These are phyloP conservation scores for Meta bourneti DNA, from an alignment of 2,888 invertebrate species.

Conservation along the genomic window DNA sequence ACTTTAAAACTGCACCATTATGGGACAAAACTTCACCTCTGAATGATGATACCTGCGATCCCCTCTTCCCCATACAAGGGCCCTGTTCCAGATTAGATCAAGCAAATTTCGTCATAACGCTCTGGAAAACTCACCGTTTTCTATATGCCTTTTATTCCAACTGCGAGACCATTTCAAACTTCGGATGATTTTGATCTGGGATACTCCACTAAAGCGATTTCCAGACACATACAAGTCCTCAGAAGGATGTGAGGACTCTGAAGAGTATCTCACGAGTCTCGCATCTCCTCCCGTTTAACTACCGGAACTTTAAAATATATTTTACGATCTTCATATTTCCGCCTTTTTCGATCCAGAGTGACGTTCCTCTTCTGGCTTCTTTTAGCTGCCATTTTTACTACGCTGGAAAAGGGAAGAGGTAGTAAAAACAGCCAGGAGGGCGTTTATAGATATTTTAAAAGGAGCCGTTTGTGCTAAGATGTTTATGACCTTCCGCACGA, in stretches of 20 bases:
- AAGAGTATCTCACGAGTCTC: constrained; percentile 19
- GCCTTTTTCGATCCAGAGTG: not conserved
- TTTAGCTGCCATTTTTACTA: constrained; percentile 36
- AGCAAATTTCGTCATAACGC: no score
- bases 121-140: no score
- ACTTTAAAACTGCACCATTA: no score
- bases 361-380: constrained; percentile 30
- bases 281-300: constrained; percentile 31
- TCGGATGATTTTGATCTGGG: no score
- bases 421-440: not conserved
- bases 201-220: not conserved
- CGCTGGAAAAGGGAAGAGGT: constrained; percentile 21
- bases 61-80: no score
- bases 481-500: constrained; percentile 47
- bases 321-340: constrained; percentile 58
- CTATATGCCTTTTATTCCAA: no score
- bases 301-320: constrained; percentile 65
- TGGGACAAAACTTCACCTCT: no score
- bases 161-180: no score
- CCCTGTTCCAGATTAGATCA: no score
- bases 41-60: no score
- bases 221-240: not conserved
- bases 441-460: constrained; percentile 59
- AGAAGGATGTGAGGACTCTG: not conserved
- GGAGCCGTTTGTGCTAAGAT: constrained; percentile 53